Evolutionary conservation across 2,888 invertebrate genomes (phyloP).

Genomic region (Portevinia maculata): DNA sequence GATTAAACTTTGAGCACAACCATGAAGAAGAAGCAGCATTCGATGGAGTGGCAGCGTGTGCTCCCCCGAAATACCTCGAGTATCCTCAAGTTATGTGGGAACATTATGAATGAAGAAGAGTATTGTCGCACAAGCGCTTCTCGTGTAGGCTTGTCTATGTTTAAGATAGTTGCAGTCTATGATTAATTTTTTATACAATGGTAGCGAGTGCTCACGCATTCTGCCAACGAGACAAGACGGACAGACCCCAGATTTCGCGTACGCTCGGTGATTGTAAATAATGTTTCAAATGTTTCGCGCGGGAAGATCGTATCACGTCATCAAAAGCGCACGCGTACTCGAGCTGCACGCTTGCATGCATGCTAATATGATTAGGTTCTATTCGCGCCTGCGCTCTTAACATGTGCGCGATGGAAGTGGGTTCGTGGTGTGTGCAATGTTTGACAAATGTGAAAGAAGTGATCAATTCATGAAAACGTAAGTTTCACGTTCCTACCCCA

Average conservation of each 20-base stretch:
- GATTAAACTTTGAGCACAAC: background rate
- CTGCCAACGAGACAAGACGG: constrained; percentile 37
- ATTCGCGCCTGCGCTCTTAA: constrained; percentile 37
- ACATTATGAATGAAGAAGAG: constrained; percentile 47
- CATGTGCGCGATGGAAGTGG: background rate
- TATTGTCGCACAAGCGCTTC: constrained; percentile 46
- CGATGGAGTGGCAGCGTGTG: constrained; percentile 34
- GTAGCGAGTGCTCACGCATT: constrained; percentile 13
- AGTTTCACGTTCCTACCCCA: constrained; percentile 51
- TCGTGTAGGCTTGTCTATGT: constrained; percentile 28
- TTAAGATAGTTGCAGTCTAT: background rate
- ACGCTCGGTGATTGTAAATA: constrained; percentile 57
- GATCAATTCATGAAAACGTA: constrained; percentile 61
- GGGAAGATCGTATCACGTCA: constrained; percentile 66
- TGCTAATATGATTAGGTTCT: constrained; percentile 65
- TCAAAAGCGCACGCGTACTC: constrained; percentile 39
- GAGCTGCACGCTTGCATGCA: constrained; percentile 36
- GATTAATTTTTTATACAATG: constrained; percentile 15
- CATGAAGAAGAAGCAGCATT: constrained; percentile 24
- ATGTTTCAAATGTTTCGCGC: constrained; percentile 56
- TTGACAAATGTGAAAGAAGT: constrained; percentile 63
- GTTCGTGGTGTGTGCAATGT: constrained; percentile 19
- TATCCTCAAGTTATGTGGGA: constrained; percentile 24
- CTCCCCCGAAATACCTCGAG: constrained; percentile 30
- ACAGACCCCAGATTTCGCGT: constrained; percentile 30